Evolutionary conservation across 2,888 invertebrate species (phyloP), one percentile per base, ranked within the genome.

Genomic region (Andrena bucephala): DNA sequence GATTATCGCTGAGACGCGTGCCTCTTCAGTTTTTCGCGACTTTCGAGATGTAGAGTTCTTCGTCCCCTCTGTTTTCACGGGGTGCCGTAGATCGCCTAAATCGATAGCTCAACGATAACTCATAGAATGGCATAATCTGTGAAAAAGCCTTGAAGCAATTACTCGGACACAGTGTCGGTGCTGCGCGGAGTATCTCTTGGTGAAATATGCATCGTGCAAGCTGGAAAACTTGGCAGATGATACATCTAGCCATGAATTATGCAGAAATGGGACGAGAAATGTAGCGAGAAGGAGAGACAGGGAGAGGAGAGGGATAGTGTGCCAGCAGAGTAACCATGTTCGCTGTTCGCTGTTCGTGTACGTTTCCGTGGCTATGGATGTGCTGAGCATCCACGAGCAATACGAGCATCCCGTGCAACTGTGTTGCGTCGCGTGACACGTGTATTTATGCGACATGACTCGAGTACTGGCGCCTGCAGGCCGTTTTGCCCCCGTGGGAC

Each of bases 381-480:
- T 27, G 24, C 7, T 27, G 7, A 62, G 62, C 42, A 65, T 50
- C 6, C 31, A 31, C 31, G 31, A 31, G 31, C 31, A 31, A 31
- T 31, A 31, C 33, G 4, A 62, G 62, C 42, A 65, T 36, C 36
- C 36, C 24, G 27, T 24, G 72, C 36, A 33, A n/a, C 29, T 24
- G 75, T 68, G 63, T 77, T 54, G 57, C 60, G 63, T 52, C 33
- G 72, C 72, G 59, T 77, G 85, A 87, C 89, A 85, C 81, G 77
- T 81, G 87, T 87, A 88, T 88, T 85, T 88, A 86, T 84, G 84
- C 85, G 83, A 88, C 81, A 77, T 78, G 81, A 88, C 80, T 81
- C 76, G 82, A 83, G 81, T 74, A 77, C 84, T 70, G 84, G 85
- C 85, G 84, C 83, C 84, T 80, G 77, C 81, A 65, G 77, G 48